Evolutionary conservation across 2,888 invertebrate species (phyloP).

Genomic region (Campoletis raptor): DNA sequence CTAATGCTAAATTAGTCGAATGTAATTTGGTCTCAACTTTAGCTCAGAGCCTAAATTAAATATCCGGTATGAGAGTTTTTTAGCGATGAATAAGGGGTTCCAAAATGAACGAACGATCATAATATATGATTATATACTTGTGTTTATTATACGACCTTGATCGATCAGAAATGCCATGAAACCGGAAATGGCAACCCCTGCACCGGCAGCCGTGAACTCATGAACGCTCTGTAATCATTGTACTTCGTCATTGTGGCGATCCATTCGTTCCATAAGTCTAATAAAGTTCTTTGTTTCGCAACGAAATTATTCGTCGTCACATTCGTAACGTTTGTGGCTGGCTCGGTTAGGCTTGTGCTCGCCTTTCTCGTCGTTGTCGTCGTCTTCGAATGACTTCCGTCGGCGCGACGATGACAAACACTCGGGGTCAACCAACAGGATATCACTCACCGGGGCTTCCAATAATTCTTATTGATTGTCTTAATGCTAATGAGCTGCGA

Average conservation of each 20-base stretch:
- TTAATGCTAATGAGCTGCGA: conserved; percentile 80
- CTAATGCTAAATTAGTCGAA: not conserved
- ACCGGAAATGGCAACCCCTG: conserved; percentile 63
- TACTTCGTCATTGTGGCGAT: conserved; percentile 44
- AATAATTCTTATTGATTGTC: conserved; percentile 84
- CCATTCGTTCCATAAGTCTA: conserved; percentile 35
- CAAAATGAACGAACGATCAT: not conserved
- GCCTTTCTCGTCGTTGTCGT: conserved; percentile 77
- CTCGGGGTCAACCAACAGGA: conserved; percentile 83
- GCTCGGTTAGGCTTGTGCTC: conserved; percentile 60
- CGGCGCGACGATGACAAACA: conserved; percentile 63
- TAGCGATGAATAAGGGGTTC: not conserved
- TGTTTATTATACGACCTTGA: conserved; percentile 54
- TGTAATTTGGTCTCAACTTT: not conserved
- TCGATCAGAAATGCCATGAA: conserved; percentile 48
- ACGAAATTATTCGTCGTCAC: conserved; percentile 68
- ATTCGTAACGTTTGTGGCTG: conserved; percentile 51
- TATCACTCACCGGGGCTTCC: conserved; percentile 78
- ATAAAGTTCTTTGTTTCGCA: conserved; percentile 69
- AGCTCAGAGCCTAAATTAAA: not conserved
- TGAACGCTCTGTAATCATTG: conserved; percentile 64
- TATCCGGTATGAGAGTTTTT: not conserved
- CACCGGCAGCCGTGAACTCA: conserved; percentile 81
- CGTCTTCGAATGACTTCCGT: conserved; percentile 81
- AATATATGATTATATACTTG: not conserved